phyloP scores from a whole-genome alignment of 2,888 invertebrate genomes.

The Exephanes ischioxanthus region DNA sequence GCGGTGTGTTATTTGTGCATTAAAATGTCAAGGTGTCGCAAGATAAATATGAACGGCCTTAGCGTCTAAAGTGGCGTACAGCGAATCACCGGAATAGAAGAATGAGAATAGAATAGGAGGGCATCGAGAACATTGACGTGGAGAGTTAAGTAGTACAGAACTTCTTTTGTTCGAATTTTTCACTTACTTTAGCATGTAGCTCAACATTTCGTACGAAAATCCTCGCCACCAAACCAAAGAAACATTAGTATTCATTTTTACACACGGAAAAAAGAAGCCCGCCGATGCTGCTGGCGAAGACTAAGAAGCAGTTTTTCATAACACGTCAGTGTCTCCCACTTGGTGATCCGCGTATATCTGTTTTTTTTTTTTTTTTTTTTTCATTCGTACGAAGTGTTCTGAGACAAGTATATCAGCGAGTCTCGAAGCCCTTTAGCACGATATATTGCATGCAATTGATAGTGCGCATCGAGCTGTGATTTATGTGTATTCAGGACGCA shows the following conservation, averaged over 20 bases:
- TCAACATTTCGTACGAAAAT: not conserved
- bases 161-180: too few relatives aligned
- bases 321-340: not conserved
- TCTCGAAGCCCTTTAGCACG: not conserved
- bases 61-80: not conserved
- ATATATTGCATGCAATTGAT: conserved; percentile 9
- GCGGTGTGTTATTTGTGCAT: not conserved
- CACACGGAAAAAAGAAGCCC: too few relatives aligned
- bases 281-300: too few relatives aligned
- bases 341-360: too few relatives aligned
- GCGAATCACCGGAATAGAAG: not conserved
- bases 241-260: too few relatives aligned
- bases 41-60: not conserved
- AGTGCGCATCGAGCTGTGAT: conserved; percentile 10
- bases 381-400: not conserved
- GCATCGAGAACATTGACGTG: not conserved
- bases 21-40: not conserved
- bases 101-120: not conserved
- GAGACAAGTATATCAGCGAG: not conserved
- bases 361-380: not conserved
- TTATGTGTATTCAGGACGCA: conserved; percentile 20
- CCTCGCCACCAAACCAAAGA: not conserved
- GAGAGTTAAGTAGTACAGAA: not conserved
- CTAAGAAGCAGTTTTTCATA: not conserved
- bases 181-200: not conserved